Evolutionary conservation across 2,888 invertebrate genomes (phyloP), one percentile per base, ranked within the genome.

Genomic region (Drosophila siamana): DNA sequence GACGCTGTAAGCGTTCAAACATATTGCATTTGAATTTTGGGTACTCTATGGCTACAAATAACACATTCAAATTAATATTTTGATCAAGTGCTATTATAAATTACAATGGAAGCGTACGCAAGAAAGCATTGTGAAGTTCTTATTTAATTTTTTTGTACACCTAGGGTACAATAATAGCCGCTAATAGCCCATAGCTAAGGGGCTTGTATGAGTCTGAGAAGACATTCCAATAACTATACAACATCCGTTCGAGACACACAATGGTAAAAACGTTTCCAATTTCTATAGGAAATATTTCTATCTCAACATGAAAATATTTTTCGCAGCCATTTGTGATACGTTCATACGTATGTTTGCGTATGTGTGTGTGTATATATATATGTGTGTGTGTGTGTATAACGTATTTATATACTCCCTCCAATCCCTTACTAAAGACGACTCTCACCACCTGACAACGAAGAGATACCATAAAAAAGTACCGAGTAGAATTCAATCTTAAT

Each of bases 191-290:
- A 86, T 88, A 83, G 88, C 86, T 66, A 67, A 52, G 28, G 61
- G 4, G 8, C 40, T 52, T 44, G 55, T 33, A 62, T 26, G 28
- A 41, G 38, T 2, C 19, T 30, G 47, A 13, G 40, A 43, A 82
- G 83, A 86, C 74, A 88, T 88, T 83, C 88, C 83, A 83, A 86
- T 88, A 83, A 83, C 80, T 86, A 84, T 86, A 88, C 80, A 83
- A 72, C 84, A 88, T 83, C 88, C 88, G 86, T 59, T 43, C 43
- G 62, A 54, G 63, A 67, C 61, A 68, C 69, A 83, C 88, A 83
- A 83, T 88, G 64, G 80, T 41, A 63, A 61, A 86, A 86, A 83
- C 88, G 88, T 74, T 86, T 83, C 63, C 83, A 80, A 86, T 80
- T 86, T 88, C 83, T 86, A 88, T 88, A 69, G 55, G 22, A 78